These are phyloP conservation scores for Diphyllodes magnificus DNA, from an alignment of 2,113 vertebrate species.

Conservation along the genomic window DNA sequence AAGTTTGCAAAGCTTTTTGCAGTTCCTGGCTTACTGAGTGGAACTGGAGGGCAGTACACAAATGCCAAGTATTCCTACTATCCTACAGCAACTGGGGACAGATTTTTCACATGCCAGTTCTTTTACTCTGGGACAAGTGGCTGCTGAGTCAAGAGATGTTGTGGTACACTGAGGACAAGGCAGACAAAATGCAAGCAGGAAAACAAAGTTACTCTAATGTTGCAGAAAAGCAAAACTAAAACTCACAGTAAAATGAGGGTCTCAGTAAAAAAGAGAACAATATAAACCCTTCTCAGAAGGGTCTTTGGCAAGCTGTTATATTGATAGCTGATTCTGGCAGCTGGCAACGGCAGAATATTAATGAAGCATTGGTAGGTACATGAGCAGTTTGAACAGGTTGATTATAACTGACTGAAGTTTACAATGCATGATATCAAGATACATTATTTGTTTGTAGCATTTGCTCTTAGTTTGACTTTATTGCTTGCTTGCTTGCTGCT, in stretches of 20 bases:
- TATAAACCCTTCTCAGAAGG: background rate
- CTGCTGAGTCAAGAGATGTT: background rate
- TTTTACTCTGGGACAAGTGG: background rate
- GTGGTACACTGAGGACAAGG: background rate
- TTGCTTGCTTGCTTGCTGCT: background rate
- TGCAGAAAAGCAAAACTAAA: background rate
- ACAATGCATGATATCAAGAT: background rate
- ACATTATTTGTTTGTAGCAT: background rate
- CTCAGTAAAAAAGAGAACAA: background rate
- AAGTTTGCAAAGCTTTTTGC: background rate
- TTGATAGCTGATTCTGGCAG: background rate
- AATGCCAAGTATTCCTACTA: background rate
- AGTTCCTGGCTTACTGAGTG: background rate
- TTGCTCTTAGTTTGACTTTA: conserved; percentile 25
- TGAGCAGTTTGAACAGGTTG: background rate
- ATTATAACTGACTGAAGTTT: conserved; percentile 2
- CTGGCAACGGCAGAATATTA: conserved; percentile 19
- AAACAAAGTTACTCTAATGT: background rate
- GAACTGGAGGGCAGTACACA: background rate
- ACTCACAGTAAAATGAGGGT: background rate
- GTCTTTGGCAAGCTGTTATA: conserved; percentile 22
- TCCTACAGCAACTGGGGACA: background rate
- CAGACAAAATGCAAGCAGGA: background rate
- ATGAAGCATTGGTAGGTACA: background rate
- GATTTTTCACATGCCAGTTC: background rate